Percentiles rank a stretch among this genome's conserved stretches.
These are phyloP conservation scores for Dione juno DNA, from an alignment of 2,888 invertebrate genomes.

Conservation along the genomic window DNA sequence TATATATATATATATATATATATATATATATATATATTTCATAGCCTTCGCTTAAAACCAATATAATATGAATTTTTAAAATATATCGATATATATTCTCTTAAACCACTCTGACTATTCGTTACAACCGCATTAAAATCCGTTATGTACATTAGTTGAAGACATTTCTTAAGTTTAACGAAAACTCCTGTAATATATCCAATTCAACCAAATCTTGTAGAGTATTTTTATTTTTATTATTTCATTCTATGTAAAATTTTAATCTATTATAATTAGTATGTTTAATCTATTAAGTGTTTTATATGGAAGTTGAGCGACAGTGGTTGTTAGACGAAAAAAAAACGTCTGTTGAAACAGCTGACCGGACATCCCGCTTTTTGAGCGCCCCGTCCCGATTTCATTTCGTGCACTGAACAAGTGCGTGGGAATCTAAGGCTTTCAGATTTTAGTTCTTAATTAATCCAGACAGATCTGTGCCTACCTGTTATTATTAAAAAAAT, in stretches of 20 bases:
- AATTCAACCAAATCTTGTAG: neutral
- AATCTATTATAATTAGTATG: neutral
- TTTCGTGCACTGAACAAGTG: constrained; percentile 16
- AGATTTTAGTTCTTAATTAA: constrained; percentile 16
- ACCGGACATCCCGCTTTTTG: constrained; percentile 43
- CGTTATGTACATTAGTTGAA: too few relatives aligned
- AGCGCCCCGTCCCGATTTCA: constrained; percentile 30
- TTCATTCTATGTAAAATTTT: too few relatives aligned
- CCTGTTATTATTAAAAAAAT: neutral
- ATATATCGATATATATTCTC: too few relatives aligned
- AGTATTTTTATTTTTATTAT: too few relatives aligned
- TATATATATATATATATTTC: too few relatives aligned
- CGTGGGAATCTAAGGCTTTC: constrained; percentile 29
- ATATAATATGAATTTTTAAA: too few relatives aligned
- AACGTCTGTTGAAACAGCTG: constrained; percentile 39
- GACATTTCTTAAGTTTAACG: too few relatives aligned
- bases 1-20: too few relatives aligned
- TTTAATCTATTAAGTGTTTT: neutral
- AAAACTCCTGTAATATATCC: neutral
- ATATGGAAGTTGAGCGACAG: constrained; percentile 11
- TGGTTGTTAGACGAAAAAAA: constrained; percentile 24
- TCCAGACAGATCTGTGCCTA: neutral
- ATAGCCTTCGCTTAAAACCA: too few relatives aligned
- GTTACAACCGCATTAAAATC: neutral
- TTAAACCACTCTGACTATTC: neutral